Percentiles rank a stretch among this genome's conserved stretches.
Evolutionary conservation across 2,113 vertebrate genomes (phyloP).

Genomic region (Charina bottae): DNA sequence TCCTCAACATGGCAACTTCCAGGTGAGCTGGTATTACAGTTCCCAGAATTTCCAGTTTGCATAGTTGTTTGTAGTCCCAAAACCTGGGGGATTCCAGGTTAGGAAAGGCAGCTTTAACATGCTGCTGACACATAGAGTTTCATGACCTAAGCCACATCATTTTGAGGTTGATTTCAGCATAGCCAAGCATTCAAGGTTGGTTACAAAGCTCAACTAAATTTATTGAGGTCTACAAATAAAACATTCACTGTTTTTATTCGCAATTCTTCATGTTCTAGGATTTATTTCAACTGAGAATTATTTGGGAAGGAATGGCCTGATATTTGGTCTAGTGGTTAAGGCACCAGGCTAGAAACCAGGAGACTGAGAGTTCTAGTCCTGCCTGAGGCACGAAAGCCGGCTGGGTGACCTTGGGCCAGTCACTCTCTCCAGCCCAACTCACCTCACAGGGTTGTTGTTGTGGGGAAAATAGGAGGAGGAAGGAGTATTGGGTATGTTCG

Average conservation of each 20-base stretch:
- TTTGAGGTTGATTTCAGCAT: no score
- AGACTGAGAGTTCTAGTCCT: no score
- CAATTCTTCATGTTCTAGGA: neutral
- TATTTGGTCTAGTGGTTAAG: no score
- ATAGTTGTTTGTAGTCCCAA: neutral
- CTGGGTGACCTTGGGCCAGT: no score
- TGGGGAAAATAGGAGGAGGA: no score
- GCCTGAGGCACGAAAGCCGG: no score
- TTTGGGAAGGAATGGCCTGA: neutral
- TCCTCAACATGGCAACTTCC: neutral
- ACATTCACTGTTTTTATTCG: neutral
- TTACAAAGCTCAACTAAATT: neutral
- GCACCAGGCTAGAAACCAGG: no score
- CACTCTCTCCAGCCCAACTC: no score
- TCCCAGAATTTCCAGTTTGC: neutral
- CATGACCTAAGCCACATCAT: neutral
- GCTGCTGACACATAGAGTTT: neutral
- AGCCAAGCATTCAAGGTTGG: neutral
- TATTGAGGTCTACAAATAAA: neutral
- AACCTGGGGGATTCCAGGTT: neutral
- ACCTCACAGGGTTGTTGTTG: no score
- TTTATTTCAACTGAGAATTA: neutral
- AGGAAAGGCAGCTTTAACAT: neutral
- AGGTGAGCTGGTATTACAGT: neutral
- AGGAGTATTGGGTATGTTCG: no score